Percentiles rank a stretch among this genome's conserved stretches.
phyloP scores from a whole-genome alignment of 2,113 vertebrate genomes.

The Oncorhynchus mykiss region DNA sequence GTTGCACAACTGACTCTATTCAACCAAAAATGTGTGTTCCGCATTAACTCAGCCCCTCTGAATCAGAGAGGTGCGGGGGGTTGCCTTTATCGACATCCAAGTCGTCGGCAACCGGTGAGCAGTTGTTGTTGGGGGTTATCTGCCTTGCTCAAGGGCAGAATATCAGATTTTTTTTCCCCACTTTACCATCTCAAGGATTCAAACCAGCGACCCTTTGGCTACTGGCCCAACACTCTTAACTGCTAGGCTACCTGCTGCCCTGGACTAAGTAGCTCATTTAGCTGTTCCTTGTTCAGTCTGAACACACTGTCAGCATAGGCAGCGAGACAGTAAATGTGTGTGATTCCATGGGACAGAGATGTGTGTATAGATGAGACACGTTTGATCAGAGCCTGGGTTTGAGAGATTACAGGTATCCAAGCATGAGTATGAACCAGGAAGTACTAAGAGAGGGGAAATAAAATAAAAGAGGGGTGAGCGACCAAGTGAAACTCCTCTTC shows the following conservation, averaged over 20 bases:
- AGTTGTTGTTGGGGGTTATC: no score
- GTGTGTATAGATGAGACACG: slow-evolving; percentile 5
- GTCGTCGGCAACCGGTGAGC: no score
- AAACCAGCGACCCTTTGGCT: no score
- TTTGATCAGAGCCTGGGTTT: neutral
- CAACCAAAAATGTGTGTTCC: no score
- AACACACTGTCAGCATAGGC: neutral
- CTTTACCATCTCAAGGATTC: no score
- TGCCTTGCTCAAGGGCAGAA: no score
- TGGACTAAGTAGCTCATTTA: neutral
- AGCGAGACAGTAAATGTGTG: neutral
- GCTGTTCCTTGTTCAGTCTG: neutral
- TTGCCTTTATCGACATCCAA: no score
- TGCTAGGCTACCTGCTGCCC: neutral
- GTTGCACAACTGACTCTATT: no score
- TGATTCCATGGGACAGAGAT: neutral
- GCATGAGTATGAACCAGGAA: neutral
- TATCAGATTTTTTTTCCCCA: no score
- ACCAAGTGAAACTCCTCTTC: neutral
- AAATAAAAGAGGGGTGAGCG: neutral
- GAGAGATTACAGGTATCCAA: neutral
- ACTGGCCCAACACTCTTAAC: no score
- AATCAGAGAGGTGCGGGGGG: no score
- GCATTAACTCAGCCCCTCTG: no score
- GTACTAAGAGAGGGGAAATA: neutral